A percentile compares a stretch with the other conserved stretches of the same genome.
These are phyloP conservation scores for Mesocricetus auratus DNA, from an alignment of 2,113 vertebrate species.

Conservation along the genomic window DNA sequence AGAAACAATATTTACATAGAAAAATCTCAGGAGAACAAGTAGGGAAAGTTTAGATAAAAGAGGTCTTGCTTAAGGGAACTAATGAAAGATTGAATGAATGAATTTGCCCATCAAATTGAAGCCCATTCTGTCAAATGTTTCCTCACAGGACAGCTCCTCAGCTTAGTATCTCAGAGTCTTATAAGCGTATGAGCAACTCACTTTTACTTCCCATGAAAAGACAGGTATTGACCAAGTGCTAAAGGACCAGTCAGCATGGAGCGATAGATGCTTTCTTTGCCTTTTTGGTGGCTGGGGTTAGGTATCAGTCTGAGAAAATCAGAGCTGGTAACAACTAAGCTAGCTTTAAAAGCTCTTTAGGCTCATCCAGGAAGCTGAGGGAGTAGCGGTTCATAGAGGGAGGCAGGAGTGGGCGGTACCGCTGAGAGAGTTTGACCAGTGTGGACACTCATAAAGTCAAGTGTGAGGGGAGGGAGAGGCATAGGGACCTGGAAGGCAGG, in stretches of 20 bases:
- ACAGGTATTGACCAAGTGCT: neutral
- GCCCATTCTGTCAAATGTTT: neutral
- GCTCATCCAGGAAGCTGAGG: slow-evolving; percentile 13
- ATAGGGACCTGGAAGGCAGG: neutral
- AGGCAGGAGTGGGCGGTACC: accelerated
- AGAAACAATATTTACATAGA: neutral
- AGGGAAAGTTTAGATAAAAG: neutral
- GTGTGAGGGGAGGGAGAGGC: neutral
- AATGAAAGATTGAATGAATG: neutral
- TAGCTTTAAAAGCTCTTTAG: neutral
- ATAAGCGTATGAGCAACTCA: neutral
- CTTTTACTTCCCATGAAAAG: neutral
- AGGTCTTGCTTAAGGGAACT: neutral
- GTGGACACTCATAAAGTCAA: neutral
- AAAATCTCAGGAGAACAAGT: neutral
- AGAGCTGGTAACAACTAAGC: neutral
- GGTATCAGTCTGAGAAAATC: neutral
- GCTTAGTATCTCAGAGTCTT: neutral
- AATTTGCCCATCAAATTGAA: neutral
- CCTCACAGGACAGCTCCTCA: neutral
- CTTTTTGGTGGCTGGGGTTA: neutral
- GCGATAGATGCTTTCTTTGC: neutral
- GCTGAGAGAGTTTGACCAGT: neutral
- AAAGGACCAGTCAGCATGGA: neutral
- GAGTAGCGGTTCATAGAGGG: neutral